Percentiles rank a stretch among this genome's conserved stretches.
Conservation (phyloP, 2,797 vertebrate species). For the Pteropus rufus region DNA sequence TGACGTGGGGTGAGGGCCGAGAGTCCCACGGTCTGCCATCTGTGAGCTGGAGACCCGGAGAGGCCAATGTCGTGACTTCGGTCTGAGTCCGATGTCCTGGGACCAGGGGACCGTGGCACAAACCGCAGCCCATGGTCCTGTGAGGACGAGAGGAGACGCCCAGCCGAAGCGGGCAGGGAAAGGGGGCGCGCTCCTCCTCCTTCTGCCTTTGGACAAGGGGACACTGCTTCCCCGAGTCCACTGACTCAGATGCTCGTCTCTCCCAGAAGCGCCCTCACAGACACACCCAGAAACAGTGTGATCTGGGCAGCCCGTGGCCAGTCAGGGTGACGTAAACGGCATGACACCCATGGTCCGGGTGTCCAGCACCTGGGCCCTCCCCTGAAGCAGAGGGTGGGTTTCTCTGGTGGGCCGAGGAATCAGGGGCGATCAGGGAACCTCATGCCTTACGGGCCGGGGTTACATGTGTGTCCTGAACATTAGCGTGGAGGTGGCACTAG, state of each 20-base stretch:
- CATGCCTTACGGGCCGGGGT: neutral
- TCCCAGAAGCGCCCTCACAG: neutral
- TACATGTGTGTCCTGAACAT: no score
- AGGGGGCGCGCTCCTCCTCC: neutral
- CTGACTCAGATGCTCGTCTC: neutral
- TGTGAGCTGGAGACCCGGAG: neutral
- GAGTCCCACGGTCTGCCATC: neutral
- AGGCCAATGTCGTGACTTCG: neutral
- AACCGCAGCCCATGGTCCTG: neutral
- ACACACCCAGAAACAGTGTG: neutral
- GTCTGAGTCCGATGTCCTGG: neutral
- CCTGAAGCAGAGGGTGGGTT: neutral
- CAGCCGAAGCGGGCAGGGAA: neutral
- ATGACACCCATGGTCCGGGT: neutral
- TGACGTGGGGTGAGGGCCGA: no score
- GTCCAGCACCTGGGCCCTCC: neutral
- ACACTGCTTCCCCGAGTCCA: neutral
- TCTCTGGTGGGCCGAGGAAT: neutral
- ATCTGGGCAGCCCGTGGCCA: neutral
- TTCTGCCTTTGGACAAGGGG: neutral
- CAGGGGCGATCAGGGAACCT: neutral
- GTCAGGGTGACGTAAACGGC: neutral
- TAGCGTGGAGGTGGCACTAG: no score
- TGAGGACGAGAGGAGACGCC: neutral
- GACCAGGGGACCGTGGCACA: neutral